Percentiles rank a stretch among this genome's conserved stretches.
phyloP scores from a whole-genome alignment of 1,140 invertebrate genomes.

The Proales similis region DNA sequence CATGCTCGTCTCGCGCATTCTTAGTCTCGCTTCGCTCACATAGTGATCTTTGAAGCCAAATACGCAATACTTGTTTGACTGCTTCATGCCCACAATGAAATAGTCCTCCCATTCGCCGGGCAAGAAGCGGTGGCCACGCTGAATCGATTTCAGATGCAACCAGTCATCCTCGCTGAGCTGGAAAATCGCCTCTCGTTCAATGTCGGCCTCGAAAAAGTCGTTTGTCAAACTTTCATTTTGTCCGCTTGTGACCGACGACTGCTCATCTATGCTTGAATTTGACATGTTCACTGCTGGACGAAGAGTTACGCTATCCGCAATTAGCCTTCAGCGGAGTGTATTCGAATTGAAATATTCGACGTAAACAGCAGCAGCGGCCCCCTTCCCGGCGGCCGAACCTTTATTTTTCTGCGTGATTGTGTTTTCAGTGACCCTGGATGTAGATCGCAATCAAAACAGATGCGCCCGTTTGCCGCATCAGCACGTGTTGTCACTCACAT shows the following conservation, averaged over 20 bases:
- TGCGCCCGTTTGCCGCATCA: no score
- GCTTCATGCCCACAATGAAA: constrained; percentile 15
- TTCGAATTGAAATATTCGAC: no score
- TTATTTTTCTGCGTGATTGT: no score
- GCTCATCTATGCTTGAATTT: background rate
- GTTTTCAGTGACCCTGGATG: no score
- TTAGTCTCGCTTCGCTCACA: constrained; percentile 12
- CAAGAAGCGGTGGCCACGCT: constrained; percentile 18
- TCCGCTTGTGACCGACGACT: no score
- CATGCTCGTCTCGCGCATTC: constrained; percentile 17
- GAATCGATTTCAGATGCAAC: constrained; percentile 24
- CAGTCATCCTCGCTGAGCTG: constrained; percentile 3
- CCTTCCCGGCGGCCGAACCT: no score
- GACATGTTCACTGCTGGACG: background rate
- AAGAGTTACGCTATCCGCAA: no score
- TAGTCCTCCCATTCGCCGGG: constrained; percentile 35
- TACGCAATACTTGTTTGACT: constrained; percentile 35
- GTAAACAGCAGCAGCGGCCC: no score
- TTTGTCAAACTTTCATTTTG: background rate
- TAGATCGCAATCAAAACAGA: no score
- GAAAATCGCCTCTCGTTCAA: constrained; percentile 4
- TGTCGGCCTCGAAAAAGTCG: constrained; percentile 1
- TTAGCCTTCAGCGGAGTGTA: no score
- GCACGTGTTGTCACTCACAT: no score
- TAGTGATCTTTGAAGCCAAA: constrained; percentile 35